Evolutionary conservation across 2,113 vertebrate genomes (phyloP), one percentile per base, ranked within the genome.

Genomic region (Leptobrachium leishanense): DNA sequence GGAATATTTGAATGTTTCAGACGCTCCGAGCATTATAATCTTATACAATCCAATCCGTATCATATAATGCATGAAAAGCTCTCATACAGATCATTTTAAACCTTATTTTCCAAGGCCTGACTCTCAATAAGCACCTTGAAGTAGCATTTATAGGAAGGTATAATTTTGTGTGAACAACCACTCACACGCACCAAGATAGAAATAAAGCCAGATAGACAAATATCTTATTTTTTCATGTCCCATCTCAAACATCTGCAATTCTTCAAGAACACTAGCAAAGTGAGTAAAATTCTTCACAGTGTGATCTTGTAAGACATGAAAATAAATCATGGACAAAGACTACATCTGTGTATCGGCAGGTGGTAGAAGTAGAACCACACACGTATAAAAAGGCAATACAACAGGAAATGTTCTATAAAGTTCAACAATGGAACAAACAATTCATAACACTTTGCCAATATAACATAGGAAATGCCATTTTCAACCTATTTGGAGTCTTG

Each of bases 221-320:
- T 63, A 68, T 39, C 82, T 81, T 82, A 82, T 76, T 81, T 9
- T 76, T 2, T 0, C 2, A 67, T 42, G 74, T 72, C 72, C 80
- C 82, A 59, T 85, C 77, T 77, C 70, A 68, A 76, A 83, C 85
- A 82, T 84, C 88, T 87, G 88, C 10, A 82, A 63, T 41, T 10
- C 69, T 77, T 72, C 0, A 7, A 77, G 74, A 0, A 0, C 53
- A 0, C 74, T 0, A 6, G 15, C 15, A 13, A 79, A 53, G 68
- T 53, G 59, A 53, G 44, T 55, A 11, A 64, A 63, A 65, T 8
- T 62, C 68, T 72, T 13, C 39, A 71, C 57, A 64, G 43, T 31
- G 4, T 79, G 68, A 72, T 59, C 77, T 72, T 71, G 50, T 11
- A 65, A 42, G 69, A 64, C 44, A 66, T 79, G 66, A 79, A 66